These are phyloP conservation scores for Columba guinea DNA, from an alignment of 2,797 vertebrate genomes.

Conservation along the genomic window DNA sequence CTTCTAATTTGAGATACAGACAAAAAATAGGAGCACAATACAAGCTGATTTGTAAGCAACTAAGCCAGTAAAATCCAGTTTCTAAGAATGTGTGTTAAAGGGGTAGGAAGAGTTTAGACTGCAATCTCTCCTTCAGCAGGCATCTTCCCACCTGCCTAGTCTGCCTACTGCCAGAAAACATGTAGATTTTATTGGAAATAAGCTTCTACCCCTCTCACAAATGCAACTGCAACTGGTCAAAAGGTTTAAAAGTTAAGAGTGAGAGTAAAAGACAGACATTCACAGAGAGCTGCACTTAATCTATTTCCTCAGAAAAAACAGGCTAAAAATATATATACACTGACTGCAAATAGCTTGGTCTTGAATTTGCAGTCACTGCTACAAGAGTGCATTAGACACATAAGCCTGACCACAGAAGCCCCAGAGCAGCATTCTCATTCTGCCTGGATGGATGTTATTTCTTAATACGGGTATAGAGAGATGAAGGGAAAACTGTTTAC, in stretches of 20 bases:
- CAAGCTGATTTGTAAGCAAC: neutral
- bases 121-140: neutral
- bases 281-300: neutral
- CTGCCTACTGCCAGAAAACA: neutral
- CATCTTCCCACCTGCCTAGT: neutral
- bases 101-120: neutral
- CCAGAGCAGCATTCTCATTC: neutral
- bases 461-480: neutral
- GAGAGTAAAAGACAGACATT: neutral
- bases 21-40: neutral
- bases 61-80: neutral
- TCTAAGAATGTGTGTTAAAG: neutral
- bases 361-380: neutral
- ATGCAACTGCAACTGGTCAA: neutral
- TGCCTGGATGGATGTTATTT: neutral
- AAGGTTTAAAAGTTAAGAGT: neutral
- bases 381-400: neutral
- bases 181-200: neutral
- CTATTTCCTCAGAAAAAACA: neutral
- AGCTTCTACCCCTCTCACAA: neutral
- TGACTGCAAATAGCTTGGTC: neutral
- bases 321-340: neutral
- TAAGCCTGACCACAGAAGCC: neutral
- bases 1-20: neutral
- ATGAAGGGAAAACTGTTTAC: neutral